A percentile compares a stretch with the other conserved stretches of the same genome.
Evolutionary conservation across 1,140 invertebrate genomes (phyloP).

Genomic region (Maniola jurtina): DNA sequence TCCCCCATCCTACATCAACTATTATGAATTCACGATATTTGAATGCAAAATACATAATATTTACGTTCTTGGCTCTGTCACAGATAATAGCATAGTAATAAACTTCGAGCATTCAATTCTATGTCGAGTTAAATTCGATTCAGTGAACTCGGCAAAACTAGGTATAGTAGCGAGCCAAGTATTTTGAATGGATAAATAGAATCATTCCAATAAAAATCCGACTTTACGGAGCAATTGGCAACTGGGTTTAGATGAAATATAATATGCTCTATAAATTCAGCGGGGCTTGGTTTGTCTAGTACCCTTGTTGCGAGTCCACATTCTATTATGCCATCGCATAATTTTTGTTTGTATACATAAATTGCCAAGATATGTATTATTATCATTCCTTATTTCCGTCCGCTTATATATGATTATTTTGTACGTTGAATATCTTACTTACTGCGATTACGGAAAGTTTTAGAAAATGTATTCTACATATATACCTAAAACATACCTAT

Average conservation of each 20-base stretch:
- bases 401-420: background rate
- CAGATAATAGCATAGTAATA: constrained; percentile 47
- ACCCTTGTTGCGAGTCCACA: background rate
- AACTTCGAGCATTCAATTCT: constrained; percentile 48
- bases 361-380: no score
- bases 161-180: constrained; percentile 22
- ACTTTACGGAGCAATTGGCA: constrained; percentile 20
- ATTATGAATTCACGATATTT: background rate
- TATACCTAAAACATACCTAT: no score
- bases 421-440: background rate
- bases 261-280: constrained; percentile 1
- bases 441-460: no score
- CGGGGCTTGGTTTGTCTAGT: background rate
- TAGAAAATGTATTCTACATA: no score
- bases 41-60: background rate
- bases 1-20: no score
- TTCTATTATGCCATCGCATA: background rate
- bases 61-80: constrained; percentile 16
- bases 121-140: constrained; percentile 55
- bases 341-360: no score
- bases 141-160: constrained; percentile 38
- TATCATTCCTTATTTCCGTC: background rate
- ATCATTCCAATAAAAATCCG: constrained; percentile 29
- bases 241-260: constrained; percentile 25
- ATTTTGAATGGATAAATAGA: constrained; percentile 35